Base-by-base conservation (phyloP, 1,140 invertebrate species). In the Xylocopa sonorina region DNA sequence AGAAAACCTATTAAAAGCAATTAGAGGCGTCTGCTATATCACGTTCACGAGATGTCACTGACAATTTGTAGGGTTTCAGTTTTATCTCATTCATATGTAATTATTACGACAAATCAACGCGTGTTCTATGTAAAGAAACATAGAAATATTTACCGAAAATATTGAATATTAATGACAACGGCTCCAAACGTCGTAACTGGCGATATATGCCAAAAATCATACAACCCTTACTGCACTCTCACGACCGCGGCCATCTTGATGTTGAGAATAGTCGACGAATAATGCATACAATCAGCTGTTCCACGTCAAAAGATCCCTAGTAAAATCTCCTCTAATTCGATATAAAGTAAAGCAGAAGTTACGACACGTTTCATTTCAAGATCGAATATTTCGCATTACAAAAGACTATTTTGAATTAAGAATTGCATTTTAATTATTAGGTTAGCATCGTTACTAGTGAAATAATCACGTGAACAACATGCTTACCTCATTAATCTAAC, bases 21-120 rank as follows among this genome's bases (percentile, higher is more conserved):
- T 76, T 85, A 85, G 71, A 84, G 83, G 72, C 86, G 88, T 90
- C 89, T 90, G 88, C 88, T 88, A 87, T 79, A 77, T 86, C 63
- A 78, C 32, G 76, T 84, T 83, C 72, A 53, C 71, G 78, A 89
- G 80, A 88, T 87, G 88, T 90, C 88, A 89, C 83, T 87, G 62
- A 81, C 69, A 78, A 72, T 81, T 73, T 38, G 27, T 69, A 75
- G 48, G 16, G 50, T 78, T 58, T 34, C 46, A 46, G 68, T 51
- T 53, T 77, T 73, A 29, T 51, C 2, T 14, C n/a, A 16, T 68
- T 29, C 32, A 21, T 53, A 48, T 78, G 4, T 18, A 67, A 29
- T 32, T 57, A 43, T 16, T 29, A 21, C 10, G 18, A 46, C 10
- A 46, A 64, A 63, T 41, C 29, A n/a, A 43, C 5, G n/a, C 41